Conservation (phyloP, 2,797 vertebrate species). For the Vireo griseus region DNA sequence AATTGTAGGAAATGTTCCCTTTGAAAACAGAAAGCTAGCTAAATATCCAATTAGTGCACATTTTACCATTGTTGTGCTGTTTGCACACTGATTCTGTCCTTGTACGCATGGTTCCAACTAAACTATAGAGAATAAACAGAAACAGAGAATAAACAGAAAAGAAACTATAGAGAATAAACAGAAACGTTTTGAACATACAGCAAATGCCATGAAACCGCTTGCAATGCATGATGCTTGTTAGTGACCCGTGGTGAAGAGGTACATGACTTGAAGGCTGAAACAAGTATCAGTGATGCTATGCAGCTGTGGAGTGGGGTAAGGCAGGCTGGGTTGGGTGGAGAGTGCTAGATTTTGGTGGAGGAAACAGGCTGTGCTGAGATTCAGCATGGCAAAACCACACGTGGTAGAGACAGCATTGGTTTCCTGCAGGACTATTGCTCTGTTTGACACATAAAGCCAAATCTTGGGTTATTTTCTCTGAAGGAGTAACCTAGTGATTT, state of each 20-base stretch:
- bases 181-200: background rate
- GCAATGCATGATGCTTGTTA: background rate
- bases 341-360: background rate
- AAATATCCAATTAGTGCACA: background rate
- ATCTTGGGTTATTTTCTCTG: background rate
- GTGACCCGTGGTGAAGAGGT: background rate
- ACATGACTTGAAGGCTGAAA: background rate
- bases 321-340: background rate
- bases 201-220: fast-evolving
- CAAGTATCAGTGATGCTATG: background rate
- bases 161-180: background rate
- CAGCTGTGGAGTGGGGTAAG: background rate
- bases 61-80: background rate
- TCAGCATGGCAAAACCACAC: background rate
- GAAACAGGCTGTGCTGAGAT: background rate
- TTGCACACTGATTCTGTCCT: background rate
- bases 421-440: background rate
- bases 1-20: background rate
- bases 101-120: background rate
- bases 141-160: too few species aligned
- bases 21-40: background rate
- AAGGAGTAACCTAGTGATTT: background rate
- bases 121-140: background rate
- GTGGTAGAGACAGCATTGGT: fast-evolving
- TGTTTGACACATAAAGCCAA: background rate